phyloP scores from a whole-genome alignment of 2,797 vertebrate genomes.

The Trematomus bernacchii region DNA sequence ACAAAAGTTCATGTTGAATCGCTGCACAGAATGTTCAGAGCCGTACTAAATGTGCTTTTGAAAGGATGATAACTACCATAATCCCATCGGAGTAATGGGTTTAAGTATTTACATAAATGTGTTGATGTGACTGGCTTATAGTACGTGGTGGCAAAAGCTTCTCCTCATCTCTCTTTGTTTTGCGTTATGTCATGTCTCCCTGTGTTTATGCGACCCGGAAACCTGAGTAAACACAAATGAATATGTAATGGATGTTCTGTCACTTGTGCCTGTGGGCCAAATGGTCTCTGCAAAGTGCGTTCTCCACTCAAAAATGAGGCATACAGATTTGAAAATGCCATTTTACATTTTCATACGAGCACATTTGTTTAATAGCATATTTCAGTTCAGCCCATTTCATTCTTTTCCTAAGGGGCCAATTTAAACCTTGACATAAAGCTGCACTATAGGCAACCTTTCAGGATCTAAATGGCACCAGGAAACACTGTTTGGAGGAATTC shows the following conservation, averaged over 20 bases:
- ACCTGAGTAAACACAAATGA: conserved; percentile 52
- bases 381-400: conserved; percentile 33
- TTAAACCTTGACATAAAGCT: conserved; percentile 35
- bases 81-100: conserved; percentile 24
- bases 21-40: not conserved
- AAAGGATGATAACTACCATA: conserved; percentile 26
- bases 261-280: conserved; percentile 48
- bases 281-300: conserved; percentile 29
- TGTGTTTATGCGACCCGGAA: conserved; percentile 25
- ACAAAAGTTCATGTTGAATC: conserved; percentile 3
- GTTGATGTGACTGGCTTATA: not conserved
- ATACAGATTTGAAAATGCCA: conserved; percentile 33
- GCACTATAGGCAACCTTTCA: conserved; percentile 8
- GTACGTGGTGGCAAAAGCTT: not conserved
- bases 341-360: conserved; percentile 43
- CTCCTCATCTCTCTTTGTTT: conserved; percentile 16
- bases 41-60: not conserved
- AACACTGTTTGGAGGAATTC: conserved; percentile 23
- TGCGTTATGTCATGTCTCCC: conserved; percentile 5
- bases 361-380: conserved; percentile 40
- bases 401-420: conserved; percentile 35
- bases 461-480: conserved; percentile 4
- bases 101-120: conserved; percentile 12
- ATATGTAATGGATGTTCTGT: conserved; percentile 43
- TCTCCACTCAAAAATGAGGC: conserved; percentile 42